A percentile compares a stretch with the other conserved stretches of the same genome.
These are phyloP conservation scores for Euzophera pinguis DNA, from an alignment of 2,888 invertebrate species.

Conservation along the genomic window DNA sequence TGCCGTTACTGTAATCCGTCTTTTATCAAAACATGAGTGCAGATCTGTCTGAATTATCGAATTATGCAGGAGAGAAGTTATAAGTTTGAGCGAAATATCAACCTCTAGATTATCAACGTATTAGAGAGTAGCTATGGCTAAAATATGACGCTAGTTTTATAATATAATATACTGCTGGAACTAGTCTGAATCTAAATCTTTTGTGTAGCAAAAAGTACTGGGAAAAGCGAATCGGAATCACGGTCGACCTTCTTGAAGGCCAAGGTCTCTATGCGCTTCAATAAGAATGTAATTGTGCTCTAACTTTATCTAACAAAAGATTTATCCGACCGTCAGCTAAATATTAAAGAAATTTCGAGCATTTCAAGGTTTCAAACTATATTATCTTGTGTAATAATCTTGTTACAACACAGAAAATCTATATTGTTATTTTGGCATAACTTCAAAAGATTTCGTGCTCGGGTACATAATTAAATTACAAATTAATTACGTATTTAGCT, in stretches of 20 bases:
- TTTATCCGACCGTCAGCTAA: not conserved
- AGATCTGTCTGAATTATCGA: too few relatives aligned
- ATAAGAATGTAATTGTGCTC: constrained; percentile 2
- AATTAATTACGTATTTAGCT: not conserved
- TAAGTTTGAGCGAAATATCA: too few relatives aligned
- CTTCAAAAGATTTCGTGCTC: constrained; percentile 1
- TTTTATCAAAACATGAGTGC: not conserved
- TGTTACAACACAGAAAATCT: not conserved
- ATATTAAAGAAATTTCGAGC: not conserved
- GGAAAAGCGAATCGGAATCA: constrained; percentile 2
- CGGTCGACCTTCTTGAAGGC: constrained; percentile 7
- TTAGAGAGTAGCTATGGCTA: too few relatives aligned
- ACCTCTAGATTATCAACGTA: too few relatives aligned
- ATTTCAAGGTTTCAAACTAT: not conserved
- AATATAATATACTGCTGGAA: too few relatives aligned
- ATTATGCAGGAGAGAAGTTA: too few relatives aligned
- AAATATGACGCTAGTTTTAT: too few relatives aligned
- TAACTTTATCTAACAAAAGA: constrained; percentile 1
- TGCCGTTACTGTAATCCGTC: not conserved
- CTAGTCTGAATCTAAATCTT: not conserved
- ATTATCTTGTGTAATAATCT: constrained; percentile 2
- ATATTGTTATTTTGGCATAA: not conserved
- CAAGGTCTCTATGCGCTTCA: constrained; percentile 11
- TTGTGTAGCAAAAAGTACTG: constrained; percentile 4
- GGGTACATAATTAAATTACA: not conserved